Conservation (phyloP, 2,113 vertebrate genomes). For the Platysteira castanea region DNA sequence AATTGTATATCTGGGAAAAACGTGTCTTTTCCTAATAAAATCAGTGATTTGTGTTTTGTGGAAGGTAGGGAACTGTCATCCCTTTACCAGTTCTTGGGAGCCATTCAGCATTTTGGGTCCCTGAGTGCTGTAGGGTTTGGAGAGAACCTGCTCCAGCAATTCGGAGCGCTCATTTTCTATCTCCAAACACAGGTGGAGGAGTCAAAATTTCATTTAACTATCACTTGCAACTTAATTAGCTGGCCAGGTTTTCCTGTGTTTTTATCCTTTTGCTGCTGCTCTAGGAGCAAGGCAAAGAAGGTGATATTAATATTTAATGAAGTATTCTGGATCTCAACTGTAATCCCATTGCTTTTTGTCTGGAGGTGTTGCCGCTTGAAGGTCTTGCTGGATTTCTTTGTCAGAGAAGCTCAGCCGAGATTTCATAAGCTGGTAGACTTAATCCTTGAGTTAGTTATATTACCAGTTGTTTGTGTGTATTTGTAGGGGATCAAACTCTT, state of each 20-base stretch:
- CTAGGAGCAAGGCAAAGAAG: not conserved
- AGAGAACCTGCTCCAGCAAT: not conserved
- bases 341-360: not conserved
- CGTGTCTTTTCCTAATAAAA: not conserved
- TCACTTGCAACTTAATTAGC: not conserved
- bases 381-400: not conserved
- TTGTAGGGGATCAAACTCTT: not conserved
- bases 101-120: not conserved
- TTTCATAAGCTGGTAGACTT: not conserved
- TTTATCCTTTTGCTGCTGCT: not conserved
- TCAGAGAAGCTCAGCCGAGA: not conserved
- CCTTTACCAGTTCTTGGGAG: not conserved
- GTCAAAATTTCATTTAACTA: not conserved
- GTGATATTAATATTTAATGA: conserved; percentile 6
- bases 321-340: not conserved
- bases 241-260: not conserved
- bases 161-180: rapidly evolving
- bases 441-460: not conserved
- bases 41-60: not conserved
- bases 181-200: not conserved
- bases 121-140: not conserved
- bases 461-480: not conserved
- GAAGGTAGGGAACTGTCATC: not conserved
- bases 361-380: not conserved
- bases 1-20: not conserved